phyloP scores from a whole-genome alignment of 2,113 vertebrate genomes.

The Synodontis membranacea region DNA sequence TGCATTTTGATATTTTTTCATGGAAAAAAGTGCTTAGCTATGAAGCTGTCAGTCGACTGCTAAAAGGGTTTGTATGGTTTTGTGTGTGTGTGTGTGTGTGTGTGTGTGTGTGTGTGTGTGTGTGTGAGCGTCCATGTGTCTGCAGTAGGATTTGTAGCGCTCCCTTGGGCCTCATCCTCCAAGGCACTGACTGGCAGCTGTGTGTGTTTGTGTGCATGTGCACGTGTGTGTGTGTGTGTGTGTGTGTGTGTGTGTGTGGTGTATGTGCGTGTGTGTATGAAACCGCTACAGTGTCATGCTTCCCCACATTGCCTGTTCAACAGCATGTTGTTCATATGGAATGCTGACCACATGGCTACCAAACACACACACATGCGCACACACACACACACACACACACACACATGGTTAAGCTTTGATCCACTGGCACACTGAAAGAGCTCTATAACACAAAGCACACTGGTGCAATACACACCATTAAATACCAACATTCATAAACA shows the following conservation, averaged over 20 bases:
- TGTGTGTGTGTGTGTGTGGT: constrained; percentile 23
- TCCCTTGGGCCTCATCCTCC: constrained; percentile 67
- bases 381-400: neutral
- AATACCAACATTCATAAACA: neutral
- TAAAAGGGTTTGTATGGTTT: neutral
- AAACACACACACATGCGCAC: constrained; percentile 3
- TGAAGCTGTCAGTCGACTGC: neutral
- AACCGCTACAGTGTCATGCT: constrained; percentile 25
- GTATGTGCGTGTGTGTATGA: constrained; percentile 25
- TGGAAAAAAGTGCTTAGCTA: neutral
- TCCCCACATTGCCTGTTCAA: constrained; percentile 33
- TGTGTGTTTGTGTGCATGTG: constrained; percentile 53
- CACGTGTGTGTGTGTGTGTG: constrained; percentile 34
- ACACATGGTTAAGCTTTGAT: neutral
- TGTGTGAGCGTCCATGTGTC: constrained; percentile 66
- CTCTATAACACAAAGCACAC: neutral
- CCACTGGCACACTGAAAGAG: neutral
- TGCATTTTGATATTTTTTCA: neutral
- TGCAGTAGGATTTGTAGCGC: constrained; percentile 72
- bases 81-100: constrained; percentile 10
- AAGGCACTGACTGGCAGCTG: constrained; percentile 74
- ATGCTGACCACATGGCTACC: constrained; percentile 17
- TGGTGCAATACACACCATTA: neutral
- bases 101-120: neutral
- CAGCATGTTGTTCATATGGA: constrained; percentile 10